These are phyloP conservation scores for Porites rus DNA, from an alignment of 92 coral and sea anemone species.

Conservation along the genomic window DNA sequence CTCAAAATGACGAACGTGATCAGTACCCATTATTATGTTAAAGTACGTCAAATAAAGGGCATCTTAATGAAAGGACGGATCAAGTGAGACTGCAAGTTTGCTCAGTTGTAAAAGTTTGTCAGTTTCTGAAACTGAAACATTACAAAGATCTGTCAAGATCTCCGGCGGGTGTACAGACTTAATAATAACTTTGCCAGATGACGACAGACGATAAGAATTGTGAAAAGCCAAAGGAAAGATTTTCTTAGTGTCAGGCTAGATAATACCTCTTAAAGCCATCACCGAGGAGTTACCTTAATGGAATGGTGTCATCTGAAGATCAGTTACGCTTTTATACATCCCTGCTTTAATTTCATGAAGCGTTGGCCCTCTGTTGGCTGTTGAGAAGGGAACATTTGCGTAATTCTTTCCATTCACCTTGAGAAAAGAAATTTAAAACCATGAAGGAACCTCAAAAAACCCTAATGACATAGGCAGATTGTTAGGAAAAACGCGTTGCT, in stretches of 20 bases:
- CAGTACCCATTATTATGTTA: too few species aligned
- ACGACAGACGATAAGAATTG: conserved; percentile 1
- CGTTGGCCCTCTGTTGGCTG: background rate
- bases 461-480: background rate
- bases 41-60: too few species aligned
- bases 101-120: too few species aligned
- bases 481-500: background rate
- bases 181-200: background rate
- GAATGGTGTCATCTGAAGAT: background rate
- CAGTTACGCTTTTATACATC: too few species aligned
- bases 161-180: background rate
- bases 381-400: too few species aligned
- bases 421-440: too few species aligned
- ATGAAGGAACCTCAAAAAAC: too few species aligned
- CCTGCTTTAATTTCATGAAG: background rate
- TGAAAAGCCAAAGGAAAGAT: background rate
- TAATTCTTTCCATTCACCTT: too few species aligned
- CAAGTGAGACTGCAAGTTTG: too few species aligned
- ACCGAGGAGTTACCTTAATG: conserved; percentile 8
- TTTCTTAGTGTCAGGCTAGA: background rate
- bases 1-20: background rate
- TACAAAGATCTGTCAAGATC: background rate
- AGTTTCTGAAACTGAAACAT: too few species aligned
- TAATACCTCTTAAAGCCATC: background rate
- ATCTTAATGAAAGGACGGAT: too few species aligned